Conservation (phyloP, 2,888 invertebrate species). For the Chloromyia formosa region DNA sequence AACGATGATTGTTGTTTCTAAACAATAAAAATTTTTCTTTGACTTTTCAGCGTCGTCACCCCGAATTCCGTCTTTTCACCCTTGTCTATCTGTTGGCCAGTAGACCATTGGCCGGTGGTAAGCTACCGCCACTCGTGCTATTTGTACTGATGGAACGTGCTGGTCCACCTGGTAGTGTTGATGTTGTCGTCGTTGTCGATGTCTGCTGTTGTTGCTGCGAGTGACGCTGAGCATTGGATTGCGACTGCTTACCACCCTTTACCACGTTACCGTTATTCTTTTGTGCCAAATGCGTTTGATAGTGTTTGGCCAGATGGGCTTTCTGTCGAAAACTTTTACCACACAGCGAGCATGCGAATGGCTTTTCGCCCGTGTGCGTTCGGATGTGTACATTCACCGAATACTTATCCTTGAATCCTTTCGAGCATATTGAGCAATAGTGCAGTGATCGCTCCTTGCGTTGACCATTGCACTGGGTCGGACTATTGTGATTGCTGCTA, state of each 20-base stretch:
- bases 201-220: slow-evolving; percentile 47
- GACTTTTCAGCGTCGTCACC: not conserved
- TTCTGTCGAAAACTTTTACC: slow-evolving; percentile 93
- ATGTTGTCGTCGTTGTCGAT: not conserved
- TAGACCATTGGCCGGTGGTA: slow-evolving; percentile 61
- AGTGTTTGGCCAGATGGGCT: slow-evolving; percentile 91
- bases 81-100: slow-evolving; percentile 61
- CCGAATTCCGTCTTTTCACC: not conserved
- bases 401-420: slow-evolving; percentile 95
- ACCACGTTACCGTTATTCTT: slow-evolving; percentile 73
- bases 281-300: slow-evolving; percentile 91
- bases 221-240: slow-evolving; percentile 41
- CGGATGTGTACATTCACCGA: slow-evolving; percentile 97
- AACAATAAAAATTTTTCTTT: not conserved
- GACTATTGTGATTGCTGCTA: slow-evolving; percentile 57
- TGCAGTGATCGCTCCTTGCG: slow-evolving; percentile 88
- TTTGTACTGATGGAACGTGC: slow-evolving; percentile 50
- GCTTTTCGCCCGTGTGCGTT: slow-evolving; percentile 98
- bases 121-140: slow-evolving; percentile 24
- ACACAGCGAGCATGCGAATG: slow-evolving; percentile 93
- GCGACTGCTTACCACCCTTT: slow-evolving; percentile 65
- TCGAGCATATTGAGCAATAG: slow-evolving; percentile 92
- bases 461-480: slow-evolving; percentile 71
- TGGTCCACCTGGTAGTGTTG: slow-evolving; percentile 44
- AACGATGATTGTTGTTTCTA: too few species aligned